phyloP scores from a whole-genome alignment of 2,797 vertebrate genomes.

The Vespertilio murinus region DNA sequence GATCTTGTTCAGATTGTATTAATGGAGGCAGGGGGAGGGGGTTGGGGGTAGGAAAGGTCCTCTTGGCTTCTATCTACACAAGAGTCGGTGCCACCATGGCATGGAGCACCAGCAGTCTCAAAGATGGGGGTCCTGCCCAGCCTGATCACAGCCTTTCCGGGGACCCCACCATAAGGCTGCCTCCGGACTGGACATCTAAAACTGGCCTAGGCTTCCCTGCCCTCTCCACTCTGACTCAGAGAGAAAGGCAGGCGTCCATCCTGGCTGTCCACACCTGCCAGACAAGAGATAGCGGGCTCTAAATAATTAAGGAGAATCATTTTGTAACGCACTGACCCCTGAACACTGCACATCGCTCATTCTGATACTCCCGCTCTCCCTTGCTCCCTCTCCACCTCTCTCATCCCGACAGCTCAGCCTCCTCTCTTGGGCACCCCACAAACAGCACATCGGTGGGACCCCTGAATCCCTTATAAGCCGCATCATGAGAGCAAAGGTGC shows the following conservation, averaged over 20 bases:
- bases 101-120: neutral
- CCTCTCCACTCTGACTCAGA: neutral
- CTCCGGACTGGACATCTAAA: neutral
- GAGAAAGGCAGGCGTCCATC: slow-evolving; percentile 53
- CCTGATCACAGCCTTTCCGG: neutral
- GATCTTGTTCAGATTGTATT: neutral
- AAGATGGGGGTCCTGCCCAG: neutral
- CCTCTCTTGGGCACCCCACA: slow-evolving; percentile 29
- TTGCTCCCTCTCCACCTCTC: slow-evolving; percentile 27
- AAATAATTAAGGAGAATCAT: slow-evolving; percentile 86
- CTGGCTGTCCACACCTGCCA: slow-evolving; percentile 51
- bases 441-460: neutral
- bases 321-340: slow-evolving; percentile 82
- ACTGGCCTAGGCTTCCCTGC: neutral
- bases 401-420: slow-evolving; percentile 10
- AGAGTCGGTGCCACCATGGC: neutral
- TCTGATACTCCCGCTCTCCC: slow-evolving; percentile 5
- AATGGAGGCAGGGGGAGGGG: rapidly evolving
- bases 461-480: slow-evolving; percentile 53
- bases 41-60: neutral
- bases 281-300: slow-evolving; percentile 59
- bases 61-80: neutral
- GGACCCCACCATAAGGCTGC: rapidly evolving
- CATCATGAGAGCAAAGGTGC: neutral
- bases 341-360: slow-evolving; percentile 78